Evolutionary conservation across 2,113 vertebrate genomes (phyloP), one percentile per base, ranked within the genome.

Genomic region (Seriola aureovittata): DNA sequence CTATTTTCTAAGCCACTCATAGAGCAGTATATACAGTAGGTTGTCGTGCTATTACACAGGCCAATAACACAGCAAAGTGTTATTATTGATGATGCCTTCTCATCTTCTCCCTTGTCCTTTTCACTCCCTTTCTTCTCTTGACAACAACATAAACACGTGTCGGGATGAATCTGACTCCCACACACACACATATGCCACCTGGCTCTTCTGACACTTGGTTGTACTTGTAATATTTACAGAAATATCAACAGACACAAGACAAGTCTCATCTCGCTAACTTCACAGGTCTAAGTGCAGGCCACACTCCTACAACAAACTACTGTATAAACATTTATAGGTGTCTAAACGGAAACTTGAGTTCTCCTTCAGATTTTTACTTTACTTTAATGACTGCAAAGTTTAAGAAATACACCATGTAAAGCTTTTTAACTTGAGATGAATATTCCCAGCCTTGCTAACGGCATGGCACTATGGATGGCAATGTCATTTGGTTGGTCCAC

Each of bases 151-250:
- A 44, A 81, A 77, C 44, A 74, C 5, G 19, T 63, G 48, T 71
- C 21, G 58, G 63, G 11, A 57, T 8, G 4, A 71, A 54, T 54
- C 32, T 5, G 11, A 62, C 64, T 65, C 65, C 32, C 65, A 75
- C 80, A 54, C 65, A 52, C 65, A 12, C 63, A 73, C 54, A 75
- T 16, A 71, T 11, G 29, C 40, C 74, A 65, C 42, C 64, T 19
- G 25, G 44, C 64, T 70, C 46, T 19, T 62, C 54, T 54, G 65
- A 60, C 34, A 79, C 52, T 23, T 64, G 6, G 16, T 34, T 85
- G 65, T 71, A 75, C 58, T 71, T 62, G 60, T 46, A 65, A 79
- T 29, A 72, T 84, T 84, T 54, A 71, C 12, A 54, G 34, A 42
- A 60, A 68, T 34, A 25, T 38, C 57, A 75, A 50, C 21, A 78